Evolutionary conservation across 2,888 invertebrate genomes (phyloP).

Genomic region (Physocephala rufipes): DNA sequence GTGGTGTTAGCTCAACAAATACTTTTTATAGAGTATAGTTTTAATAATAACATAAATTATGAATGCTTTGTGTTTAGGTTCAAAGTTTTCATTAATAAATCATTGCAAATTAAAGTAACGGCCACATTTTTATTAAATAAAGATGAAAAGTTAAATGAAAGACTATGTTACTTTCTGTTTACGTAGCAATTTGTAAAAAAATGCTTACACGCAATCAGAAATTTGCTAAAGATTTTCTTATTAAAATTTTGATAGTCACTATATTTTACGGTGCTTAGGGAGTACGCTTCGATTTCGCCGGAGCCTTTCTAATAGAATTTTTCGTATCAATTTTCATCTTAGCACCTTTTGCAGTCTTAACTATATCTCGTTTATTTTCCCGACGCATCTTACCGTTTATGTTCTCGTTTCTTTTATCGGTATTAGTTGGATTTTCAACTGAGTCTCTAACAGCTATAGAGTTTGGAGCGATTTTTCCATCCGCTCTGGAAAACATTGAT

Average conservation of each 20-base stretch:
- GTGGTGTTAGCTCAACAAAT: too few relatives aligned
- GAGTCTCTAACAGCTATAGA: neutral
- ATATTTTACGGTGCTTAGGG: neutral
- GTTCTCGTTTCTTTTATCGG: too few relatives aligned
- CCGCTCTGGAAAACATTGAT: neutral
- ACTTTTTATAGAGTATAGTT: neutral
- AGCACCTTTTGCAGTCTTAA: slow-evolving; percentile 18
- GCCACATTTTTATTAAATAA: too few relatives aligned
- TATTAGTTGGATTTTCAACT: too few relatives aligned
- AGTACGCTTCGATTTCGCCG: neutral
- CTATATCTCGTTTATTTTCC: slow-evolving; percentile 2
- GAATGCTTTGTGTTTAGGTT: too few relatives aligned
- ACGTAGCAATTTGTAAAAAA: too few relatives aligned
- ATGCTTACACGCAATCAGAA: too few relatives aligned
- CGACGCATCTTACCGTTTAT: neutral
- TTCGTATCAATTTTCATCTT: slow-evolving; percentile 11
- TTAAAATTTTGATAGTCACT: neutral
- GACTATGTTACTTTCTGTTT: too few relatives aligned
- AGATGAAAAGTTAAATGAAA: too few relatives aligned
- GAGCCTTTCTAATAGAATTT: neutral
- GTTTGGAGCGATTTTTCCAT: neutral
- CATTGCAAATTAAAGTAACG: too few relatives aligned
- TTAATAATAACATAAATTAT: neutral
- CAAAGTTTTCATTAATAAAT: too few relatives aligned
- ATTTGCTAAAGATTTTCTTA: neutral